Evolutionary conservation across 2,113 vertebrate species (phyloP), one percentile per base, ranked within the genome.

Genomic region (Pituophis catenifer): DNA sequence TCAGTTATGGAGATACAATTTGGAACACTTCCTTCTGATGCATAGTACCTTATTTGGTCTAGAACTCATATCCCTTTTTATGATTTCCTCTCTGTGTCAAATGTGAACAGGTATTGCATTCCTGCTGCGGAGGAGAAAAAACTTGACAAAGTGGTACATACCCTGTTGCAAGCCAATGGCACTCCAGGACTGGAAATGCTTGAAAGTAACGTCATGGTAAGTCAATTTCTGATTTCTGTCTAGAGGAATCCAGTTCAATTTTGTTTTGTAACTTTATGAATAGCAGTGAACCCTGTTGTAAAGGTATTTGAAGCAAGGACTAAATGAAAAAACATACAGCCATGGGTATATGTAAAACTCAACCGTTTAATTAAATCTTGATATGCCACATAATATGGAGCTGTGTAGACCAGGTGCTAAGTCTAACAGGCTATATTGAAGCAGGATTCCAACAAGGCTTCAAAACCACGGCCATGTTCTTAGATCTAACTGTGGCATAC

Each of bases 161-260:
- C 98, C 94, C 98, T 99, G 98, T 98, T 99, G 97, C 99, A 99
- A 97, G 99, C 99, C 98, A 99, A 99, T 90, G 99, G 99, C 96
- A 99, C 99, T 94, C 99, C 99, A 93, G 99, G 99, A 96, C 98
- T 99, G 96, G 99, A 99, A 97, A 99, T 99, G 99, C 98, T 99
- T 98, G 99, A 99, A 98, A 99, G 98, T 98, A 99, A 99, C 54
- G 98, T 99, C 94, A 99, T 99, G 99, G 99, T 99, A 91, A 91
- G 98, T 93, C 75, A 88, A 81, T 55, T 92, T 89, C 23, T 62
- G 53, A 50, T 85, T 50, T 59, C 26, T 81, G 75, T 58, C 57
- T 75, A 12, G 88, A 75, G 57, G 70, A 89, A 62, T 89, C 54
- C 38, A 5, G 55, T 50, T 91, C 44, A 50, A 9, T 93, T 90